Percentiles rank a stretch among this genome's conserved stretches.
phyloP scores from a whole-genome alignment of 35 echinoderm and acorn worm genomes.

The Eucidaris tribuloides region DNA sequence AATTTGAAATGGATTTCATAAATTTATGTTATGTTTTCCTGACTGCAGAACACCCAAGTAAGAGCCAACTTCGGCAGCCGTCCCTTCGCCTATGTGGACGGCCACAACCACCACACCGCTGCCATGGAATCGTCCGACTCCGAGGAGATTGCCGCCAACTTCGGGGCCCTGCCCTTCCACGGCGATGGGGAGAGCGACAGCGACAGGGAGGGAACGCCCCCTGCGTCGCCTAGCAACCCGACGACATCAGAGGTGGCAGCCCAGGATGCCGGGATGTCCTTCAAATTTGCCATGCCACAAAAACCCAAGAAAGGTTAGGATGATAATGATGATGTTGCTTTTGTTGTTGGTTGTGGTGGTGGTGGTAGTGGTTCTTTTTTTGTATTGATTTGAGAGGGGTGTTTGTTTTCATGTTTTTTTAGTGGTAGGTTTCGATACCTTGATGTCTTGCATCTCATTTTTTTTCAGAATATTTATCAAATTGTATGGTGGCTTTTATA shows the following conservation, averaged over 20 bases:
- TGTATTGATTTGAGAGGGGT: too few species aligned
- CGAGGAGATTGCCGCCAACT: conserved; percentile 75
- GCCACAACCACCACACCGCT: conserved; percentile 55
- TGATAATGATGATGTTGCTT: too few species aligned
- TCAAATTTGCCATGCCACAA: not conserved
- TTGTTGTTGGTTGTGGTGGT: too few species aligned
- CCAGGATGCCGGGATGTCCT: not conserved
- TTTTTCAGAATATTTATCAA: too few species aligned
- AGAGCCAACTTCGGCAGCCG: conserved; percentile 76
- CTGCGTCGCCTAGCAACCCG: not conserved
- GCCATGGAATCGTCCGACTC: conserved; percentile 56
- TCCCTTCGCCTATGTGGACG: conserved; percentile 71
- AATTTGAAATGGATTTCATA: too few species aligned
- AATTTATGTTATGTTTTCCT: too few species aligned
- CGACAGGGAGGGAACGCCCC: not conserved
- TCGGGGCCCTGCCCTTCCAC: conserved; percentile 69
- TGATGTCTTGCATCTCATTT: too few species aligned
- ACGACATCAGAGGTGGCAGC: not conserved
- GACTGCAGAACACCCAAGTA: conserved; percentile 75
- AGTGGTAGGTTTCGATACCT: too few species aligned
- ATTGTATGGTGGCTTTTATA: too few species aligned
- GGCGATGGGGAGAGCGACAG: conserved; percentile 47
- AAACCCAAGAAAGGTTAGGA: conserved; percentile 36
- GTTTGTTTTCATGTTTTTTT: too few species aligned
- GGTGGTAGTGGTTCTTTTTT: too few species aligned